These are phyloP conservation scores for Ylistrum balloti DNA, from an alignment of 1,140 invertebrate species.

Conservation along the genomic window DNA sequence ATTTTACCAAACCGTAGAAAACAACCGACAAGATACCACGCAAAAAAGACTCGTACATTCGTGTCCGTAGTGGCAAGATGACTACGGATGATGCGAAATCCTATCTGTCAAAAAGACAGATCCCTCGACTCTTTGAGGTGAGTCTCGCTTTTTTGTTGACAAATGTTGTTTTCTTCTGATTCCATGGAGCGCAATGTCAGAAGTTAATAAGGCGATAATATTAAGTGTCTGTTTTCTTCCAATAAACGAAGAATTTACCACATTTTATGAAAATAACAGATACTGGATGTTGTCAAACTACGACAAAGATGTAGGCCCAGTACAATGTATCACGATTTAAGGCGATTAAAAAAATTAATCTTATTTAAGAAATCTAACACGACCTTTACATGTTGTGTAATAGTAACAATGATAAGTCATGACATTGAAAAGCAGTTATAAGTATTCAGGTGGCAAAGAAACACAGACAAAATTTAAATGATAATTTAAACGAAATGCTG, in stretches of 20 bases:
- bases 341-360: neutral
- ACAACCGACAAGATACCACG: conserved; percentile 71
- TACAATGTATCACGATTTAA: neutral
- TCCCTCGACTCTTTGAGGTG: conserved; percentile 82
- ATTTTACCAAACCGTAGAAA: neutral
- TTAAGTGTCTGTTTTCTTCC: neutral
- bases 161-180: neutral
- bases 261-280: neutral
- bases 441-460: no score
- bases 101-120: conserved; percentile 80
- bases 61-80: conserved; percentile 79
- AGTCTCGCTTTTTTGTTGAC: conserved; percentile 51
- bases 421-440: no score
- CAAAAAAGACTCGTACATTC: conserved; percentile 71
- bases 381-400: neutral
- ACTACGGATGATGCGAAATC: conserved; percentile 81
- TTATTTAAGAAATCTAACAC: neutral
- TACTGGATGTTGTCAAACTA: neutral
- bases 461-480: no score
- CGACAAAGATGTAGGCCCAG: neutral
- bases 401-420: no score
- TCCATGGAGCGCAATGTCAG: neutral
- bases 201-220: neutral
- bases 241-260: neutral
- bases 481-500: no score